phyloP scores from a whole-genome alignment of 2,113 vertebrate species.

The Clarias gariepinus region DNA sequence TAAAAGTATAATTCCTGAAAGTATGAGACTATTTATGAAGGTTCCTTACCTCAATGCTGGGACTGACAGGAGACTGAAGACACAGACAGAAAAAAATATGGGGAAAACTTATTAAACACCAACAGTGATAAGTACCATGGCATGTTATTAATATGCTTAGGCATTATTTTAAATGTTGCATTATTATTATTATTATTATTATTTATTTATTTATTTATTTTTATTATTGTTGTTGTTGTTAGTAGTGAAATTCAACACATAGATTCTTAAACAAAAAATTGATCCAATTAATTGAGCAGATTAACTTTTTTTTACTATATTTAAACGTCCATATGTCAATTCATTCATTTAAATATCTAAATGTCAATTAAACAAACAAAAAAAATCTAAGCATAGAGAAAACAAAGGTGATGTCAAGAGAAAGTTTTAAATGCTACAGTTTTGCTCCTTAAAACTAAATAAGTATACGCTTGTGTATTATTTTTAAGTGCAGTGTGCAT shows the following conservation, averaged over 20 bases:
- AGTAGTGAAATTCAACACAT: neutral
- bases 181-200: no score
- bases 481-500: neutral
- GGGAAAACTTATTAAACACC: conserved; percentile 39
- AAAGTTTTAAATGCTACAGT: neutral
- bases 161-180: neutral
- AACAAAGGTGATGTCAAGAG: neutral
- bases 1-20: conserved; percentile 1
- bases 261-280: neutral
- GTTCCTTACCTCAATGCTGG: conserved; percentile 89
- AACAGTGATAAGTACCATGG: neutral
- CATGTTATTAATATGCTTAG: no score
- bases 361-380: neutral
- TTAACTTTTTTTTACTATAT: no score
- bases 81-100: conserved; percentile 54
- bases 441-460: neutral
- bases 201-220: no score
- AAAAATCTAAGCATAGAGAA: neutral
- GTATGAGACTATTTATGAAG: neutral
- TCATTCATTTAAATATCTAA: neutral
- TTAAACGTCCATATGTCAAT: neutral
- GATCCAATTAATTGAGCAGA: neutral
- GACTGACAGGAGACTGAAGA: conserved; percentile 84
- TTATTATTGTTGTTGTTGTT: no score
- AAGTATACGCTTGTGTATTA: neutral